Percentiles rank a stretch among this genome's conserved stretches.
Evolutionary conservation across 92 coral and sea anemone genomes (phyloP).

Genomic region (Plumapathes pennacea): DNA sequence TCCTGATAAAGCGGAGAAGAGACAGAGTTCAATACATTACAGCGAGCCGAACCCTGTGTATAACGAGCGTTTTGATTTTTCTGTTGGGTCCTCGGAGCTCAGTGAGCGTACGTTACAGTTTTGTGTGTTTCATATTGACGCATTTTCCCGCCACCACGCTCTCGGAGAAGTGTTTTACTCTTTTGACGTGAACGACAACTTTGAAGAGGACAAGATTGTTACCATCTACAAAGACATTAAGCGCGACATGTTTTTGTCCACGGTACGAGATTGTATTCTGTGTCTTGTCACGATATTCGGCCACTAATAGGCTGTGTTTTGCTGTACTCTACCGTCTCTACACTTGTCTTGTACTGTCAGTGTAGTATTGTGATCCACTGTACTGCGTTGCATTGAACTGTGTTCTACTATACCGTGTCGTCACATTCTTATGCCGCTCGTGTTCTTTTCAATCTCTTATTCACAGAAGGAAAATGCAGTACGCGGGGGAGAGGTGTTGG

Average conservation of each 20-base stretch:
- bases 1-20: slow-evolving; percentile 73
- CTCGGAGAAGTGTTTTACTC: slow-evolving; percentile 88
- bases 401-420: background rate
- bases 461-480: slow-evolving; percentile 56
- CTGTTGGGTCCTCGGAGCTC: slow-evolving; percentile 77
- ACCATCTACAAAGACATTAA: slow-evolving; percentile 51
- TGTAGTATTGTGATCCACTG: background rate
- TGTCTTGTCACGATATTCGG: too few relatives aligned
- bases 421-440: background rate
- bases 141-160: slow-evolving; percentile 77
- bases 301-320: too few relatives aligned
- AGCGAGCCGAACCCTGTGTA: slow-evolving; percentile 72
- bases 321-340: too few relatives aligned
- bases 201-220: slow-evolving; percentile 40
- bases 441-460: background rate
- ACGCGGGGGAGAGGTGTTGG: slow-evolving; percentile 84
- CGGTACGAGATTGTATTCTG: too few relatives aligned
- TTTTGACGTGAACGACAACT: slow-evolving; percentile 71
- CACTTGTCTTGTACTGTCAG: too few relatives aligned
- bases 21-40: slow-evolving; percentile 73
- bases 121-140: slow-evolving; percentile 74
- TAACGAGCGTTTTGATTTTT: slow-evolving; percentile 74
- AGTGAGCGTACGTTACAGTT: slow-evolving; percentile 90
- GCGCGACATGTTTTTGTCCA: slow-evolving; percentile 58
- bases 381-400: background rate